Percentiles rank a stretch among this genome's conserved stretches.
These are phyloP conservation scores for Temnopleurus reevesii DNA, from an alignment of 53 echinoderm and acorn worm species.

Conservation along the genomic window DNA sequence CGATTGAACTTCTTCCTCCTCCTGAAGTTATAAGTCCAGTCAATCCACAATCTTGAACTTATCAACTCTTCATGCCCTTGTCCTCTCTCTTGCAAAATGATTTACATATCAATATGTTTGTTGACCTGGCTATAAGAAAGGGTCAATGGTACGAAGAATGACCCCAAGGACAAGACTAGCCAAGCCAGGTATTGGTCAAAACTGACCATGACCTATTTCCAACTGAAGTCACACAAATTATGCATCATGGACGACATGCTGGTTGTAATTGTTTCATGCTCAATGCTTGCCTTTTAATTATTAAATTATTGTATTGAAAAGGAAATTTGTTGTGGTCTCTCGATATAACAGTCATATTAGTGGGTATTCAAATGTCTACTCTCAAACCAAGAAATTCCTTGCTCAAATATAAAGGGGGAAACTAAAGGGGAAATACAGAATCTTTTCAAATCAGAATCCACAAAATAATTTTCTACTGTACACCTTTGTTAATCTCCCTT, in stretches of 20 bases:
- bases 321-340: no score
- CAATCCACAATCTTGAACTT: neutral
- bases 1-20: neutral
- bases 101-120: neutral
- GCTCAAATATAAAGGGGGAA: no score
- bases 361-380: no score
- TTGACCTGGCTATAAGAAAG: neutral
- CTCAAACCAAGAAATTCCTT: no score
- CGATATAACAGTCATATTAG: no score
- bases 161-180: neutral
- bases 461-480: neutral
- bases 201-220: neutral
- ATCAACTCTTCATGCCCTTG: neutral
- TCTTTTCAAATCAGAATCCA: no score
- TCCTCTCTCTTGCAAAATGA: constrained; percentile 13
- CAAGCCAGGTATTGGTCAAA: neutral
- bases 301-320: no score
- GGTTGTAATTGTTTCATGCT: no score
- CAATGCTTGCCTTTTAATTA: no score
- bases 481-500: neutral
- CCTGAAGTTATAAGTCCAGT: neutral
- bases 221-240: no score
- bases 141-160: neutral
- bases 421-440: no score
- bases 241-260: no score